These are phyloP conservation scores for Crotalus viridis DNA, from an alignment of 2,113 vertebrate species.

Conservation along the genomic window DNA sequence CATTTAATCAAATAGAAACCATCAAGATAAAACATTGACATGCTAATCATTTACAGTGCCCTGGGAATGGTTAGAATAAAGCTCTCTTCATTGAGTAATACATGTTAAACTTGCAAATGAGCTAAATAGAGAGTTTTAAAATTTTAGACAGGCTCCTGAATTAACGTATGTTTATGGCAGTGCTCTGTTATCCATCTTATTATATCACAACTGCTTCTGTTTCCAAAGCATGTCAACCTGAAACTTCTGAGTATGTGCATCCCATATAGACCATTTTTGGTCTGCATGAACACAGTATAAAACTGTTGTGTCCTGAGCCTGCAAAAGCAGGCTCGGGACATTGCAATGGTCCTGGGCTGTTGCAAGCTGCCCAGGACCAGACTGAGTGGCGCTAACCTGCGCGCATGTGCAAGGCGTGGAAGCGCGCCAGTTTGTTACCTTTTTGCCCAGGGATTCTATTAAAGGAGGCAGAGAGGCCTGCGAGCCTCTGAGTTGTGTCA, in stretches of 20 bases:
- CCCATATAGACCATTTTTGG: not conserved
- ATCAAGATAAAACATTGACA: slow-evolving; percentile 44
- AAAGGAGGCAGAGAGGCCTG: too few species aligned
- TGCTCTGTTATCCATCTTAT: slow-evolving; percentile 32
- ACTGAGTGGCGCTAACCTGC: too few species aligned
- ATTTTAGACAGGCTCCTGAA: slow-evolving; percentile 22
- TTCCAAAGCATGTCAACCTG: slow-evolving; percentile 28
- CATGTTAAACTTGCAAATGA: slow-evolving; percentile 30
- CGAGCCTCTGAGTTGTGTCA: too few species aligned
- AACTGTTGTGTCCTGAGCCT: not conserved
- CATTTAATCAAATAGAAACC: slow-evolving; percentile 31
- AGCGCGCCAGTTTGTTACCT: too few species aligned
- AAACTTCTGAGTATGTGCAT: not conserved
- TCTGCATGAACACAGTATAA: not conserved
- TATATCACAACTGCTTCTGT: not conserved
- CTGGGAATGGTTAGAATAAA: not conserved
- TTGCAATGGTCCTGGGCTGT: too few species aligned
- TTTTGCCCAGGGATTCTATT: too few species aligned
- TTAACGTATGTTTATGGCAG: slow-evolving; percentile 17
- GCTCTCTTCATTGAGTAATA: slow-evolving; percentile 34
- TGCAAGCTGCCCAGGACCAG: too few species aligned
- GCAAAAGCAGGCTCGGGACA: too few species aligned
- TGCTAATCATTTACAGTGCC: slow-evolving; percentile 1
- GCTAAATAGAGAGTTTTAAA: slow-evolving; percentile 16
- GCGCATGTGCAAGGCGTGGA: too few species aligned